Evolutionary conservation across 35 echinoderm and acorn worm species (phyloP).

Genomic region (Ptychodera flava): DNA sequence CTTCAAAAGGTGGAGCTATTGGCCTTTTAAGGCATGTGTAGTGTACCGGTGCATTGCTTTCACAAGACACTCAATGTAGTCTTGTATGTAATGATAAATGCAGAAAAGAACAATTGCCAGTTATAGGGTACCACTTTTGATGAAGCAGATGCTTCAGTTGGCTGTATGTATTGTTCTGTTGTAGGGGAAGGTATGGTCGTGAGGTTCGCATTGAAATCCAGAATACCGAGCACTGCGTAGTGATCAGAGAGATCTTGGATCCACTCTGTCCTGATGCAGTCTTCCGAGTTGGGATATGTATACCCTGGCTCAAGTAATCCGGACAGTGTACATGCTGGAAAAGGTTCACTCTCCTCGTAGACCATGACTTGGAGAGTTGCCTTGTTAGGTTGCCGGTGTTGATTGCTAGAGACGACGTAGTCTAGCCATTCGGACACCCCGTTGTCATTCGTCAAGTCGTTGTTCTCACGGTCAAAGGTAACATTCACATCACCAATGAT

Average conservation of each 20-base stretch:
- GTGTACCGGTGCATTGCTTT: too few relatives aligned
- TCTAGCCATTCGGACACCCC: conserved; percentile 30
- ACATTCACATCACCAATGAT: conserved; percentile 37
- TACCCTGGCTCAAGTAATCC: conserved; percentile 30
- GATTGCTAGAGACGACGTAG: conserved; percentile 39
- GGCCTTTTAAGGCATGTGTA: too few relatives aligned
- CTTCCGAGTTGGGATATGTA: conserved; percentile 19
- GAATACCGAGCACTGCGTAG: conserved; percentile 53
- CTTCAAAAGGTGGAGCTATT: too few relatives aligned
- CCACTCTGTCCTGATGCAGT: conserved; percentile 22
- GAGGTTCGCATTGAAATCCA: conserved; percentile 38
- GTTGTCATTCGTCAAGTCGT: conserved; percentile 20
- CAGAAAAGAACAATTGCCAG: too few relatives aligned
- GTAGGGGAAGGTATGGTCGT: too few relatives aligned
- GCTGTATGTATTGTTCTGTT: too few relatives aligned
- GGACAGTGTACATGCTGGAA: conserved; percentile 41
- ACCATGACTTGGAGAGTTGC: conserved; percentile 35
- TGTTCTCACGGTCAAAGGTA: conserved; percentile 36
- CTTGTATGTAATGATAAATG: too few relatives aligned
- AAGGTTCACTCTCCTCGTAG: conserved; percentile 16
- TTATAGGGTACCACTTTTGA: too few relatives aligned
- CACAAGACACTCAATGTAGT: too few relatives aligned
- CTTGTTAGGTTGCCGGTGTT: conserved; percentile 29
- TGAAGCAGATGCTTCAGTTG: too few relatives aligned
- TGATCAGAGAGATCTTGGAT: conserved; percentile 60